Base-by-base conservation (phyloP, 92 coral and sea anemone species). In the Heteractis magnifica region DNA sequence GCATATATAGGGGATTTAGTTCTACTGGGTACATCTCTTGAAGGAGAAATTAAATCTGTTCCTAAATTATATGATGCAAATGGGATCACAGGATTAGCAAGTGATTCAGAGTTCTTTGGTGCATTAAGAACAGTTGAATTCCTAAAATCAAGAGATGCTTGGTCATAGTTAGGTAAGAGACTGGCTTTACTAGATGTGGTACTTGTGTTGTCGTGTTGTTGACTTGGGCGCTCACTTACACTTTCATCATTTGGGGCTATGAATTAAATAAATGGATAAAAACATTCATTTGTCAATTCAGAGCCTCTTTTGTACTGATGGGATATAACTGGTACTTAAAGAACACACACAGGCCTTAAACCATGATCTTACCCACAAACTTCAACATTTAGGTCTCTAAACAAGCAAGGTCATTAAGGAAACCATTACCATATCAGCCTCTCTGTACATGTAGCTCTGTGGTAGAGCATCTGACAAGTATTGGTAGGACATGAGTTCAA, bases 161-260 rank as follows among this genome's bases (percentile, higher is more conserved):
- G 95, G 55, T 93, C 98, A 74, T 77, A 92, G 75, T 88, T 85
- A 0, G 98, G 98, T 34, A 85, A 56, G 50, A 92, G 62, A 44
- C 98, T 93, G 48, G 98, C 88, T 51, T 80, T 90, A 49, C 98
- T 93, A 48, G 97, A 93, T 23, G 90, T 84, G 65, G 78, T 86
- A 75, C 97, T 93, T 5, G 81, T 76, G 56, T 73, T 81, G 51
- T 93, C 97, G 8, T 72, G 92, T 14, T 78, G 90, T 50, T 81
- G 86, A 48, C 77, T 88, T 16, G 51, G 62, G 48, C 76, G 71
- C 52, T 86, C 92, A 15, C 75, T 70, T n/a, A 76, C 55, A 78
- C 90, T 89, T 0, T 82, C 83, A 76, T 8, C 13, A 51, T 82
- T 86, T 79, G 92, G 91, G 3, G 94, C 91, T 91, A 72, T 72